These are phyloP conservation scores for Pelodiscus sinensis DNA, from an alignment of 2,113 vertebrate genomes.

Conservation along the genomic window DNA sequence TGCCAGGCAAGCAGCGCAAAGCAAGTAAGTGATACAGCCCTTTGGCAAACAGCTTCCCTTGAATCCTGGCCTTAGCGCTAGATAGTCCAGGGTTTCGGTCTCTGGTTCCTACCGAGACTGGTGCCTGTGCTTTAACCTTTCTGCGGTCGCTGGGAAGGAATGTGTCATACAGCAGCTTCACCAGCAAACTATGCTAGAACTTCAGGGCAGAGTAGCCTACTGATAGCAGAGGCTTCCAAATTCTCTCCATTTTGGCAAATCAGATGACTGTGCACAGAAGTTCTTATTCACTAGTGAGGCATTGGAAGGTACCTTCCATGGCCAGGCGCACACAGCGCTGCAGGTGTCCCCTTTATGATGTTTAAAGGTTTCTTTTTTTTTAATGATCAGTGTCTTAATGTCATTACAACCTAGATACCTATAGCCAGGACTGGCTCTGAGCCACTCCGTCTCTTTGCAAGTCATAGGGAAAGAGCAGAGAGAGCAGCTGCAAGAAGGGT, in stretches of 20 bases:
- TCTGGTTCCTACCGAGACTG: not conserved
- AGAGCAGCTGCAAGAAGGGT: not conserved
- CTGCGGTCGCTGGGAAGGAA: not conserved
- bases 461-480: not conserved
- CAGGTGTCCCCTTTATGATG: not conserved
- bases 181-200: not conserved
- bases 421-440: not conserved
- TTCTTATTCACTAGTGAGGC: not conserved
- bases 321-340: not conserved
- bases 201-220: not conserved
- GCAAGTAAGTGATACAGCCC: not conserved
- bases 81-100: not conserved
- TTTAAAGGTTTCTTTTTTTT: not conserved
- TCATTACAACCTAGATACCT: not conserved
- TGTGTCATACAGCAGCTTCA: not conserved
- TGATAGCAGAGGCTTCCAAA: not conserved
- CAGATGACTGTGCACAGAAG: not conserved
- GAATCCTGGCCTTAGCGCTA: not conserved
- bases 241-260: not conserved
- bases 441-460: not conserved
- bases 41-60: not conserved
- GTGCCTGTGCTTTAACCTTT: not conserved
- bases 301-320: not conserved
- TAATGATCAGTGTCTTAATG: not conserved
- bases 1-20: not conserved